Base-by-base conservation (phyloP, 1,140 invertebrate species). In the Drosophila punjabiensis region DNA sequence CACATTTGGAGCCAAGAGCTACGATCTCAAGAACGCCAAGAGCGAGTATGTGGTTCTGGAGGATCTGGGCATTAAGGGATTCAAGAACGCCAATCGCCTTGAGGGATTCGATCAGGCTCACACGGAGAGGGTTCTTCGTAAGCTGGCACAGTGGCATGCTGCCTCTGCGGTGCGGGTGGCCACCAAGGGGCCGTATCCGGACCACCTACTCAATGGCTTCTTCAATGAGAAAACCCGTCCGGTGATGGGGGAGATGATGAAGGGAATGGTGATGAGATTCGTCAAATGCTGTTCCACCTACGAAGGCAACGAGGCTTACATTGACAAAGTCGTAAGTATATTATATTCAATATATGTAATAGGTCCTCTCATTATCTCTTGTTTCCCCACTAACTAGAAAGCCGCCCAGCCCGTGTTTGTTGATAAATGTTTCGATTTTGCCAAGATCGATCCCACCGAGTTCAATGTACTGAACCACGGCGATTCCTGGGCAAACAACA, bases 381-480 rank as follows among this genome's bases (percentile, higher is more conserved):
- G 24, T 24, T 30, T 9, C 2, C 5, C 2, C 35, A 16, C 8
- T 14, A 7, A n/a, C 28, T 28, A 88, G 82, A 76, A 62, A 76
- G 41, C 62, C 0, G 9, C 87, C 0, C 52, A 81, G 6, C 73
- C 68, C 0, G 43, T 45, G 16, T 4, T 73, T n/a, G 56, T 64
- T 0, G 85, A 88, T 47, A 62, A 74, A 50, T 6, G 81, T 4
- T 74, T 77, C 10, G 74, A 86, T 32, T 56, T 67, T 8, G 41
- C 47, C 4, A 86, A 88, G 33, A 0, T 58, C 0, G 79, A 95
- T 33, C 69, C 92, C 2, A 93, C 93, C 13, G 94, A 94, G 18
- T 95, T 95, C 65, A 94, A 94, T 74, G 95, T 95, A 0, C 86
- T 96, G 7, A 95, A 94, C 77, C 96, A 96, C 61, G 96, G 96